phyloP scores from a whole-genome alignment of 2,797 vertebrate genomes.

The Eulemur rubriventer region DNA sequence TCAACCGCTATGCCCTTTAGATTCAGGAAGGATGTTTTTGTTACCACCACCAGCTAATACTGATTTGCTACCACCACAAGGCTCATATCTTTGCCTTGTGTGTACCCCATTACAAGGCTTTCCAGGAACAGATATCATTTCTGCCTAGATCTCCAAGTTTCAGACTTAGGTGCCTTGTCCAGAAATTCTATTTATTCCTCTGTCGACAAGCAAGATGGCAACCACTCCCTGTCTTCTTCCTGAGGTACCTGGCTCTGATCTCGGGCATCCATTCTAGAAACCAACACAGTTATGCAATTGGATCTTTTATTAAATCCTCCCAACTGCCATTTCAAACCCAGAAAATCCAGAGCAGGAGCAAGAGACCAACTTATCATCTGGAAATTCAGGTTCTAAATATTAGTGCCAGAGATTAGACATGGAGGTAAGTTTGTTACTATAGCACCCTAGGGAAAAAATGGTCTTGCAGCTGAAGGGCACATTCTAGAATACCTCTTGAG shows the following conservation, averaged over 20 bases:
- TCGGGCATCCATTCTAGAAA: neutral
- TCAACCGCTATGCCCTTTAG: neutral
- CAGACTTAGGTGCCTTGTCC: neutral
- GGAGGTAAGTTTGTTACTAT: constrained; percentile 41
- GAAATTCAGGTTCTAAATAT: neutral
- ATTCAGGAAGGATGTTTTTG: neutral
- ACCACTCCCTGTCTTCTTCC: neutral
- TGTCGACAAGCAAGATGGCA: neutral
- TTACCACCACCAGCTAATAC: neutral
- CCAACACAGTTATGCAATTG: neutral
- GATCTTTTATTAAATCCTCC: neutral
- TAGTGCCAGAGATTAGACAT: neutral
- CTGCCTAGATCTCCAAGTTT: neutral
- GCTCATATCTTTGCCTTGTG: neutral
- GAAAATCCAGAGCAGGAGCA: neutral
- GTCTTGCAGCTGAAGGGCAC: fast-evolving
- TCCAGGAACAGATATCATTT: neutral
- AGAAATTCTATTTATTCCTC: neutral
- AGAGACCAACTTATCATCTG: neutral
- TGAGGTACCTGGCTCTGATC: neutral
- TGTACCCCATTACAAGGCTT: neutral
- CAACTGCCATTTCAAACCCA: neutral
- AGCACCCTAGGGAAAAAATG: neutral
- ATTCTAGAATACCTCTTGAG: neutral
- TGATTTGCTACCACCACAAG: neutral